Evolutionary conservation across 1,140 invertebrate genomes (phyloP).

Genomic region (Gryllus bimaculatus): DNA sequence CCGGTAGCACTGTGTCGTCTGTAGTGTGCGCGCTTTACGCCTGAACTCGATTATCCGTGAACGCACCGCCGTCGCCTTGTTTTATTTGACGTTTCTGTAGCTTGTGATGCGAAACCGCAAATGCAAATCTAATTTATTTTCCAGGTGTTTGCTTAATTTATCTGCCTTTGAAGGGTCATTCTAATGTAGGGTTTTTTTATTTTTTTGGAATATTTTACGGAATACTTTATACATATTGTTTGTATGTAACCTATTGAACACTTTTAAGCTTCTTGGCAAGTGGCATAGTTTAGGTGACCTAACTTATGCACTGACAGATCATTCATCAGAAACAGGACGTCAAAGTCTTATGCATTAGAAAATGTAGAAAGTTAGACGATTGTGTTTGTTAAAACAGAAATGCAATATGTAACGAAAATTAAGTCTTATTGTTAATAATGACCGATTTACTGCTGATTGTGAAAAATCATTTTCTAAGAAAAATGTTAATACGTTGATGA

Average conservation of each 20-base stretch:
- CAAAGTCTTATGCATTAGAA: neutral
- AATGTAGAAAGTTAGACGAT: neutral
- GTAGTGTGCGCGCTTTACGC: too few relatives aligned
- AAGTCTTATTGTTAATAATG: neutral
- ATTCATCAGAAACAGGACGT: neutral
- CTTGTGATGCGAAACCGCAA: neutral
- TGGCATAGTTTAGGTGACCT: neutral
- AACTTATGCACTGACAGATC: neutral
- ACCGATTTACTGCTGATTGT: neutral
- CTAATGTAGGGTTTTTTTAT: neutral
- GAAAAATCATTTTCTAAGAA: too few relatives aligned
- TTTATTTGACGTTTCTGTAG: neutral
- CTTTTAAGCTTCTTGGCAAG: neutral
- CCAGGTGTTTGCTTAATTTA: neutral
- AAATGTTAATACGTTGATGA: too few relatives aligned
- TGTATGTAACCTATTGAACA: neutral
- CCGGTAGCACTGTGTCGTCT: too few relatives aligned
- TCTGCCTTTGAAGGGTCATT: neutral
- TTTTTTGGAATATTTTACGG: neutral
- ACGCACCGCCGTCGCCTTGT: neutral
- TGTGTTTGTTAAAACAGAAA: neutral
- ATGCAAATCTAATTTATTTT: neutral
- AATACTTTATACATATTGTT: neutral
- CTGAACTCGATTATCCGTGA: too few relatives aligned
- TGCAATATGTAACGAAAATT: too few relatives aligned